Base-by-base conservation (phyloP, 2,797 vertebrate genomes). In the Chrysocyon brachyurus region DNA sequence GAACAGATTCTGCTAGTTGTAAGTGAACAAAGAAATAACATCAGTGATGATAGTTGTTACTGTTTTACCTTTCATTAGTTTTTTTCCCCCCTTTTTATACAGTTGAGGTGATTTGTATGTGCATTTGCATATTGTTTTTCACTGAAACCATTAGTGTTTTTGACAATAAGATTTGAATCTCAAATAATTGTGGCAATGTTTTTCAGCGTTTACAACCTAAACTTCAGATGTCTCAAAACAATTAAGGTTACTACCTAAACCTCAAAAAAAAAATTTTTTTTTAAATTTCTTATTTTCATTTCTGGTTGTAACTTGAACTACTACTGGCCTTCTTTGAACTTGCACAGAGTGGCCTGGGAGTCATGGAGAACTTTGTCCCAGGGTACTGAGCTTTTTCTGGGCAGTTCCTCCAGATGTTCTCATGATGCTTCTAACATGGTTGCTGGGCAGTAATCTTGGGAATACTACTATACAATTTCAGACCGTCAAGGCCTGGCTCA, bases 271-370 rank as follows among this genome's bases (percentile, higher is more conserved):
- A 26, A 10, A 4, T 0, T 33, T 96, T 98, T 5, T 63, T n/a
- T 59, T 56, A 15, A 96, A 94, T 89, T 87, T 97, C 66, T 56
- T 95, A 61, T 98, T 98, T 98, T 96, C 54, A 21, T 97, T 97
- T 98, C 91, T 98, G 61, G n/a, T 98, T 98, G 94, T 93, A 99
- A 99, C 99, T 99, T 99, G 98, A 99, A 99, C 89, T 57, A 46
- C 40, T 5, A 6, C 6, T 52, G 5, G 40, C 28, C 57, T 56
- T 70, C 68, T 64, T 4, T 66, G 79, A 84, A 21, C 63, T 66
- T 89, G 57, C 68, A 15, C 11, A 12, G 26, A 17, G 26, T 10
- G 33, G 6, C 33, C 40, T 17, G 2, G 12, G 52, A 46, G 22
- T 85, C 77, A 28, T 6, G 31, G n/a, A 77, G 49, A 92, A 59